Conservation (phyloP, 2,888 invertebrate genomes). For the Busseola fusca region DNA sequence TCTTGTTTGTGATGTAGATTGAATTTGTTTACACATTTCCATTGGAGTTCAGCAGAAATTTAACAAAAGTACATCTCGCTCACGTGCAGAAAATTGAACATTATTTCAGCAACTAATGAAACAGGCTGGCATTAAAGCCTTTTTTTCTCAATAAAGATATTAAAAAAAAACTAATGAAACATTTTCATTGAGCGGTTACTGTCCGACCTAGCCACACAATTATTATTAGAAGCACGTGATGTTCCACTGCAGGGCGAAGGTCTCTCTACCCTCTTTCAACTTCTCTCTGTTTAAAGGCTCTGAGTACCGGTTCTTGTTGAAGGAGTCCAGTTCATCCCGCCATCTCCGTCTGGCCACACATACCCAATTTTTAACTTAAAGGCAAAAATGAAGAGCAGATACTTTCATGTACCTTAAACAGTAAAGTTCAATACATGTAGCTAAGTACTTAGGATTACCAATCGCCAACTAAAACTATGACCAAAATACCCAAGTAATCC, state of each 20-base stretch:
- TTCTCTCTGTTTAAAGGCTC: too few relatives aligned
- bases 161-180: neutral
- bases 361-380: neutral
- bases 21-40: neutral
- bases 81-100: neutral
- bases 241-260: too few relatives aligned
- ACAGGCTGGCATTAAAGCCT: too few relatives aligned
- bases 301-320: too few relatives aligned
- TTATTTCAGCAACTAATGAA: neutral
- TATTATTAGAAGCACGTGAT: too few relatives aligned
- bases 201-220: neutral
- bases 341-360: too few relatives aligned
- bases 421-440: neutral
- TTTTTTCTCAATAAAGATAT: too few relatives aligned
- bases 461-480: constrained; percentile 6
- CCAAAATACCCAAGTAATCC: constrained; percentile 52
- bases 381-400: neutral
- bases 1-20: neutral
- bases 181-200: neutral
- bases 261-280: too few relatives aligned
- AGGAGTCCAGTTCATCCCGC: too few relatives aligned
- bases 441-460: neutral
- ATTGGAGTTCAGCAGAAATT: neutral
- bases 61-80: neutral
- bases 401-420: too few relatives aligned